phyloP scores from a whole-genome alignment of 1,140 invertebrate genomes.

The Drosophila biarmipes region DNA sequence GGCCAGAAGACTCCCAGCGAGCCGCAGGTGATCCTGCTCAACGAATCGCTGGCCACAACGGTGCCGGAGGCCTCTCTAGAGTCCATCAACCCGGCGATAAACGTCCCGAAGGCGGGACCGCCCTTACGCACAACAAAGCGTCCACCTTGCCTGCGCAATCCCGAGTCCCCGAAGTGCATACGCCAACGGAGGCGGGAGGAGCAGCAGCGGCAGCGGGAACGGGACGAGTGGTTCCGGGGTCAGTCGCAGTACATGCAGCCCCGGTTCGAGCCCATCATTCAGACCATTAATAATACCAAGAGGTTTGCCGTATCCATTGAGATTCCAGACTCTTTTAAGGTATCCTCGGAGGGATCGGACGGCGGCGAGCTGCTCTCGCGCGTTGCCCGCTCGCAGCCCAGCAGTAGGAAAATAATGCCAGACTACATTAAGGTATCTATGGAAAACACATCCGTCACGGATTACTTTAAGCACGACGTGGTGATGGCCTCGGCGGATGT shows the following conservation, averaged over 20 bases:
- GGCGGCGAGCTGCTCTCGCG: neutral
- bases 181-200: slow-evolving; percentile 5
- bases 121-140: slow-evolving; percentile 1
- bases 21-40: slow-evolving; percentile 4
- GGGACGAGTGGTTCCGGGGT: slow-evolving; percentile 6
- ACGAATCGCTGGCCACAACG: neutral
- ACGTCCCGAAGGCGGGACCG: neutral
- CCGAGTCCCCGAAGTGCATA: slow-evolving; percentile 7
- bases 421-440: slow-evolving; percentile 1
- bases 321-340: slow-evolving; percentile 5
- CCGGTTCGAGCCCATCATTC: slow-evolving; percentile 3
- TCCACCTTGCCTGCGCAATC: neutral
- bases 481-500: slow-evolving; percentile 1
- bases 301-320: slow-evolving; percentile 3
- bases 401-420: neutral
- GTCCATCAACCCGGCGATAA: neutral
- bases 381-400: neutral
- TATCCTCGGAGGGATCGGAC: slow-evolving; percentile 3
- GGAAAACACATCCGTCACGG: slow-evolving; percentile 1
- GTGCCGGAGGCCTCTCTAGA: neutral
- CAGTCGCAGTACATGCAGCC: slow-evolving; percentile 8
- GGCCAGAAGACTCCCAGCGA: neutral
- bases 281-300: neutral
- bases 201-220: slow-evolving; percentile 7
- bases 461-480: slow-evolving; percentile 9